Evolutionary conservation across 2,113 vertebrate species (phyloP), one percentile per base, ranked within the genome.

Genomic region (Salminus brasiliensis): DNA sequence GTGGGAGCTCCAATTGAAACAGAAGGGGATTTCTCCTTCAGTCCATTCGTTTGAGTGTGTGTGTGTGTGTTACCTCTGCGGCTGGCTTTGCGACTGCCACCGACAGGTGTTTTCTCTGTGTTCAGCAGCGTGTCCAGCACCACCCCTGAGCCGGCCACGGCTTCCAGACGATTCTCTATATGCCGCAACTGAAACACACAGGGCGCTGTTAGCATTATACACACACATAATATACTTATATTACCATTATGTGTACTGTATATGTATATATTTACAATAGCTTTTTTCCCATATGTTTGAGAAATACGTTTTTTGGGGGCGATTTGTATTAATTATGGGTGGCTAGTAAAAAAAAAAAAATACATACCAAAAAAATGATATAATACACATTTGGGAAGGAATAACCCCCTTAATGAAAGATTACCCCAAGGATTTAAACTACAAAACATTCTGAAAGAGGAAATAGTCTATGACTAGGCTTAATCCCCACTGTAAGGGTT

Each of bases 101-200:
- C 91, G 75, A 85, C 72, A 75, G 89, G 87, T 72, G 91, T 89
- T 78, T 95, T 97, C 91, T 96, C 97, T 68, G 90, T 84, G 80
- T 97, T 95, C 93, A 95, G 95, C 85, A 96, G 87, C 16, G 93
- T 91, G 74, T 96, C 92, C 0, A 96, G 89, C 6, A 94, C 77
- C 74, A 95, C 95, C 3, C 93, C 95, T 84, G 93, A 92, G 66
- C 87, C 92, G 74, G 95, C 95, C 53, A 78, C 80, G 75, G 95
- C 93, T 91, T 98, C 96, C 89, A 96, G 81, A 79, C 93, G 96
- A 87, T 97, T 98, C 91, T 98, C 95, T 90, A 97, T 96, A 63
- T 97, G 96, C 81, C 95, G 95, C 80, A 99, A 90, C 98, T 99
- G 83, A 85, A 43, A 86, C 2, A 77, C 8, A 59, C 5, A 4